phyloP scores from a whole-genome alignment of 2,113 vertebrate species.

The Hoplias malabaricus region DNA sequence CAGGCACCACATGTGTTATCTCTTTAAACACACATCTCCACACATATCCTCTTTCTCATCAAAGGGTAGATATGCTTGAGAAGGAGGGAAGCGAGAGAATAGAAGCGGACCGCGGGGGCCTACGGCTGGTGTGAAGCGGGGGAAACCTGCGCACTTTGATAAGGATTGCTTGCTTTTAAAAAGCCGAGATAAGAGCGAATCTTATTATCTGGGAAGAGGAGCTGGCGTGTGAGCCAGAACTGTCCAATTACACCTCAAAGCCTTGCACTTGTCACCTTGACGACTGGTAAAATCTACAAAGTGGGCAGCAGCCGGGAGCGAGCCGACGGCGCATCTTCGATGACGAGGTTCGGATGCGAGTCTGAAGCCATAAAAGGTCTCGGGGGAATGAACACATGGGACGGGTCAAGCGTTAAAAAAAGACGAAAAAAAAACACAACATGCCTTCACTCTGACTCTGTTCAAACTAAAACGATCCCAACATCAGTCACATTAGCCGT shows the following conservation, averaged over 20 bases:
- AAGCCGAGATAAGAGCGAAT: conserved; percentile 18
- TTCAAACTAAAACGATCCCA: neutral
- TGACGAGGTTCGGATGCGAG: neutral
- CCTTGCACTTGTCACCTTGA: conserved; percentile 43
- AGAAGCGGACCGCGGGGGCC: neutral
- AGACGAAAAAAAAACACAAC: neutral
- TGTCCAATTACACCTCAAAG: conserved; percentile 19
- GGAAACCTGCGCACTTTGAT: conserved; percentile 33
- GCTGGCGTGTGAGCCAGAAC: neutral
- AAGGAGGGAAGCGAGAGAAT: neutral
- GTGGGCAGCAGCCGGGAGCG: neutral
- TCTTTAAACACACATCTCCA: conserved; percentile 49
- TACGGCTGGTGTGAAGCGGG: conserved; percentile 42
- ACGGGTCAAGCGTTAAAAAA: neutral
- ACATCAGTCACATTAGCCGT: neutral
- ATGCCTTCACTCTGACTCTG: neutral
- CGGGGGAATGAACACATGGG: neutral
- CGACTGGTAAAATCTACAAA: conserved; percentile 37
- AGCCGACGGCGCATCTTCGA: neutral
- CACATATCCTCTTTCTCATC: conserved; percentile 54
- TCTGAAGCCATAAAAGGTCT: neutral
- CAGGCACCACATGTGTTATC: neutral
- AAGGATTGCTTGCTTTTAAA: conserved; percentile 30
- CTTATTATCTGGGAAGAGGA: conserved; percentile 30
- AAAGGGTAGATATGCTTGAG: conserved; percentile 47